These are phyloP conservation scores for sheep (Ovis aries) DNA, from an alignment of 2,113 vertebrate species.

Conservation along the genomic window ARS-UI_Ramb_v3.0 NC_056065.1:26205501-26206000, in stretches of 20 bases:
- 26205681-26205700: not conserved
- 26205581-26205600: not conserved
- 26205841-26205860: not conserved
- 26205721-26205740: not conserved
- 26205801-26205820: not conserved
- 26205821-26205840: not conserved
- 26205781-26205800: not conserved
- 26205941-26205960: not conserved
- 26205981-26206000: not conserved
- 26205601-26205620: not conserved
- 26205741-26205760: not conserved
- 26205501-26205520: not conserved
- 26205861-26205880: not conserved
- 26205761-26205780: not conserved
- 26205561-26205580: not conserved
- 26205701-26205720: not conserved
- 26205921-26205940: not conserved
- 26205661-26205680: constrained; percentile 2
- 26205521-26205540: not conserved
- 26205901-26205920: not conserved
- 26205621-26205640: not conserved
- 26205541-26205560: not conserved
- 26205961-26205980: not conserved
- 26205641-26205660: constrained; percentile 13
- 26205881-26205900: not conserved